These are phyloP conservation scores for Syrrhaptes paradoxus DNA, from an alignment of 2,113 vertebrate species.

Conservation along the genomic window DNA sequence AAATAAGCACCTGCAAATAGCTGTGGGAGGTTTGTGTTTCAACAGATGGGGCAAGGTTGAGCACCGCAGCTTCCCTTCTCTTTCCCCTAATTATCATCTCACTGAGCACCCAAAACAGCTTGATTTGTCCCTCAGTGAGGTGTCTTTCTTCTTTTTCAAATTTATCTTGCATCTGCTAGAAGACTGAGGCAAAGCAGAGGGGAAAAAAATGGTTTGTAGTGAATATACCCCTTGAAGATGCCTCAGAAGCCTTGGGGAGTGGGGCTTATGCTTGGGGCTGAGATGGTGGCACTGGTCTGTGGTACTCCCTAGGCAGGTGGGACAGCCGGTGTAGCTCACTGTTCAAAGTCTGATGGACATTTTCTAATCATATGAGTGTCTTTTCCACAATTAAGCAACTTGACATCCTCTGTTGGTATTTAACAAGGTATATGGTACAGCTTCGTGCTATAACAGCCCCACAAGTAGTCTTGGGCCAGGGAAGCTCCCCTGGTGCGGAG, in stretches of 20 bases:
- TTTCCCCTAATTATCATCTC: not conserved
- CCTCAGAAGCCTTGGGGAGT: not conserved
- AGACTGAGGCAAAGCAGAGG: not conserved
- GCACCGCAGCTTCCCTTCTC: not conserved
- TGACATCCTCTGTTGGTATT: not conserved
- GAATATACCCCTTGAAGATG: not conserved
- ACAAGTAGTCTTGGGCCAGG: not conserved
- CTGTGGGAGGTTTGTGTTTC: not conserved
- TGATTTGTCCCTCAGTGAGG: not conserved
- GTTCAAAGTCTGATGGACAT: accelerated
- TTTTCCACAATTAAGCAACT: not conserved
- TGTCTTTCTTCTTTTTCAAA: not conserved
- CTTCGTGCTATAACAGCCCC: not conserved
- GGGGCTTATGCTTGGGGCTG: not conserved
- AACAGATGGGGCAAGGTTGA: not conserved
- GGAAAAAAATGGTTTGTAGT: not conserved
- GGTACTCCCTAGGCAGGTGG: not conserved
- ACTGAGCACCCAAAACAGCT: not conserved
- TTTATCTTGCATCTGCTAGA: not conserved
- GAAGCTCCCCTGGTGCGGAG: not conserved
- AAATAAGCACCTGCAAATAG: constrained; percentile 30
- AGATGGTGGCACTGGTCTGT: not conserved
- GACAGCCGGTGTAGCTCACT: not conserved
- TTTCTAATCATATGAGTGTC: not conserved
- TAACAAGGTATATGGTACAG: not conserved